Evolutionary conservation across 2,113 vertebrate species (phyloP), one percentile per base, ranked within the genome.

Genomic region (Notiomystis cincta): DNA sequence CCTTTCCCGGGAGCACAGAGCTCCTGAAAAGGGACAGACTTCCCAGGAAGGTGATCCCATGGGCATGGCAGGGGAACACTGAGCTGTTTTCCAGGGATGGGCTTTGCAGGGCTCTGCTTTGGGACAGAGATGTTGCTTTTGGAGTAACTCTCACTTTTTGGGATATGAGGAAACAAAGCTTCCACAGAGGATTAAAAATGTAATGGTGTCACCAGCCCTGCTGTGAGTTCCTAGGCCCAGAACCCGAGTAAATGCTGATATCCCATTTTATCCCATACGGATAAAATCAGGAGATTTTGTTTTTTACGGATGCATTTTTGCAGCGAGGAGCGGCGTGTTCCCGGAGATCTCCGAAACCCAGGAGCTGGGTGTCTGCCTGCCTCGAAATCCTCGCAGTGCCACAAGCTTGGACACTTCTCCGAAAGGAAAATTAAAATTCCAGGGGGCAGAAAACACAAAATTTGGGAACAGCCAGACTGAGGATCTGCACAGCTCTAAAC

Each of bases 31-130:
- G n/a, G 80, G 48, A 42, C 60, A 82, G 48, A 5, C 14, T 23
- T 42, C 45, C 38, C 38, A 7, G 44, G 37, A 64, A 9, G 11
- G 23, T 0, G 18, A 28, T 30, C 11, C 53, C 11, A 6, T 0
- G 3, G 64, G 23, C 38, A 38, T 0, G 0, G 33, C 0, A 1
- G 4, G 20, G 21, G 27, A 6, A 13, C 28, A 7, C 13, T 0
- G 5, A 38, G 42, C 33, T 21, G 14, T 16, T 48, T 35, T 38
- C 38, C 72, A 15, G 58, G 20, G 16, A 19, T 1, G 4, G 16
- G 15, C 3, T 8, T 62, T 25, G 30, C 27, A 47, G 89, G 65
- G 79, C 30, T 47, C 73, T 70, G 79, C 79, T 31, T 4, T n/a
- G 88, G 51, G 53, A n/a, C 4, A 7, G 44, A 44, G 17, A 8